A percentile compares a stretch with the other conserved stretches of the same genome.
Conservation (phyloP, 2,113 vertebrate genomes). For the Siniperca knerii region DNA sequence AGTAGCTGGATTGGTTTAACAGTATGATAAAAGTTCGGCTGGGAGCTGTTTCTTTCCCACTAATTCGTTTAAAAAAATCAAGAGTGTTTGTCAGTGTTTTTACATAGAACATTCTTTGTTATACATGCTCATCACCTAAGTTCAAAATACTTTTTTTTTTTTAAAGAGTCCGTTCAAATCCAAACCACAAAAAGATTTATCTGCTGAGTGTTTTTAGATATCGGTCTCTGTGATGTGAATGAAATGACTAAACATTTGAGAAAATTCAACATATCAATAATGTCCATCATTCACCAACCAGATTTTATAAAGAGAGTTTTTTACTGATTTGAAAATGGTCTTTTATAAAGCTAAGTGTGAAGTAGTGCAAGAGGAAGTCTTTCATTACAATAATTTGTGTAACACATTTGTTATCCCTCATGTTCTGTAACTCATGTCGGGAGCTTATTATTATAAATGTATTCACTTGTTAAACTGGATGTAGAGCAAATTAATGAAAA, state of each 20-base stretch:
- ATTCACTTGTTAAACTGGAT: background rate
- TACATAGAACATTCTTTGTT: background rate
- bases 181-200: background rate
- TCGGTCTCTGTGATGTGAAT: background rate
- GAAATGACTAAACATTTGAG: background rate
- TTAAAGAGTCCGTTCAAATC: background rate
- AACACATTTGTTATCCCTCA: no score
- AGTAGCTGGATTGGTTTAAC: constrained; percentile 27
- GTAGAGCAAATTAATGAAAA: background rate
- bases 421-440: background rate
- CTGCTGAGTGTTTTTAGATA: background rate
- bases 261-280: background rate
- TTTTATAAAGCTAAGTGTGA: background rate
- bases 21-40: background rate
- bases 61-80: background rate
- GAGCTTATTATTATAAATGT: background rate
- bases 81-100: background rate
- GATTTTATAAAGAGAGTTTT: background rate
- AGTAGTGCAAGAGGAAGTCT: background rate
- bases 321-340: background rate
- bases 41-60: background rate
- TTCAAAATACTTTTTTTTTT: background rate
- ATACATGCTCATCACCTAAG: no score
- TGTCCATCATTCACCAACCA: background rate
- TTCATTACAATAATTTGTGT: background rate